Evolutionary conservation across 2,797 vertebrate genomes (phyloP).

Genomic region (Serranus cabrilla): DNA sequence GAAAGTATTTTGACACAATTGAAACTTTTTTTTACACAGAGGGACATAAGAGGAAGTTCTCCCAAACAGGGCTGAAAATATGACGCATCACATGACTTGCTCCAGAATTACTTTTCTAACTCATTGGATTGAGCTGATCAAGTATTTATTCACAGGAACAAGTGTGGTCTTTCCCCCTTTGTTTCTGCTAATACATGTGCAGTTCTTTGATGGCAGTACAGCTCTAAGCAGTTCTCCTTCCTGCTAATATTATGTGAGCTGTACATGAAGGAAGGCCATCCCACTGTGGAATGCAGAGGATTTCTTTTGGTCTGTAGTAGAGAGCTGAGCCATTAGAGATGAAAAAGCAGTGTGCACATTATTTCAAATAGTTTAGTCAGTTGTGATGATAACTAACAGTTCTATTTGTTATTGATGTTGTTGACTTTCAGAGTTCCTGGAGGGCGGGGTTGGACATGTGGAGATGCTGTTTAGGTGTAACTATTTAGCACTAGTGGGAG

Average conservation of each 20-base stretch:
- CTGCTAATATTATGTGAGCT: conserved; percentile 2
- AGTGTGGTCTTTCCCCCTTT: background rate
- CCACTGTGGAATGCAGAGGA: conserved; percentile 6
- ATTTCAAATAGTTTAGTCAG: background rate
- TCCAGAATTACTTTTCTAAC: conserved; percentile 35
- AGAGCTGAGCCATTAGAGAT: conserved; percentile 13
- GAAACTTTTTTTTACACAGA: conserved; percentile 26
- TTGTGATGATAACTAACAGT: background rate
- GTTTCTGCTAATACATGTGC: background rate
- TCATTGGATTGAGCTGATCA: background rate
- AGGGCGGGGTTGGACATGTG: conserved; percentile 96
- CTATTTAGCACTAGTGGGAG: conserved; percentile 97
- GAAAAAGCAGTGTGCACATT: conserved; percentile 4
- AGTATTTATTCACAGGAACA: background rate
- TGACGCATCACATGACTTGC: conserved; percentile 54
- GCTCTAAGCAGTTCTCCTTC: background rate
- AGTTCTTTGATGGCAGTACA: conserved; percentile 10
- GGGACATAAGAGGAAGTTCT: conserved; percentile 54
- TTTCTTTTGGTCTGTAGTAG: conserved; percentile 9
- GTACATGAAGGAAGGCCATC: background rate
- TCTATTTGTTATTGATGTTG: background rate
- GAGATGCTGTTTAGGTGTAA: conserved; percentile 99
- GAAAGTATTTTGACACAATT: conserved; percentile 18
- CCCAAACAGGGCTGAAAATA: conserved; percentile 31
- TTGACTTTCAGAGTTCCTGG: conserved; percentile 92